Base-by-base conservation (phyloP, 2,113 vertebrate genomes). In the Oncorhynchus masou region DNA sequence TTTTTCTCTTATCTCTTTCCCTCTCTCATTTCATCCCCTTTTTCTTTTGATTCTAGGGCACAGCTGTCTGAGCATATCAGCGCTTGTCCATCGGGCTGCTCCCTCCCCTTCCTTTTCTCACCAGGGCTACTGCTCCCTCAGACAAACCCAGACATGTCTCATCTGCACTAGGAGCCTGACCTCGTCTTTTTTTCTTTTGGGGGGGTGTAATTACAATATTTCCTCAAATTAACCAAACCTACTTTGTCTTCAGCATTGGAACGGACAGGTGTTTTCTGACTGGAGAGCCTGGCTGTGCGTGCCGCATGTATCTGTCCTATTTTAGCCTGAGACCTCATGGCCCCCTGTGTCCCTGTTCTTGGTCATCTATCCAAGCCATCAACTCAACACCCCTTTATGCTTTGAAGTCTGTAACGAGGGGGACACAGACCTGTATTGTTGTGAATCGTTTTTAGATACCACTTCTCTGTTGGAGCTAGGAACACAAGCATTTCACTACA, bases 101-200 rank as follows among this genome's bases (percentile, higher is more conserved):
- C 25, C 70, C 62, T 54, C 27, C 31, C 13, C 22, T 78, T 79
- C 0, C 86, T 91, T n/a, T 85, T 86, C 60, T 86, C 82, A 39
- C 91, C 90, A 90, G 79, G 90, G n/a, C 90, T 90, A 70, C 62
- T 85, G 90, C 7, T 74, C 2, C 79, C 15, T 16, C 49, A 39
- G 92, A 90, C 76, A 92, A 72, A 81, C 74, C 75, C 79, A 79
- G 84, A 81, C 86, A 80, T 51, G 78, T 82, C 34, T 78, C 74
- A 78, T 83, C 79, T 70, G 68, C 39, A 68, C 71, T 68, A 11
- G 1, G 5, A 25, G 22, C 57, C 13, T 24, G 34, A 54, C 72
- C 31, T 27, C 57, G 24, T 27, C 74, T 70, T 62, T 51, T 51
- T 9, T 1, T 72, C 3, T 13, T 45, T 49, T 4, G 76, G 16